A percentile compares a stretch with the other conserved stretches of the same genome.
These are phyloP conservation scores for Phoebastria nigripes DNA, from an alignment of 2,797 vertebrate genomes.

Conservation along the genomic window DNA sequence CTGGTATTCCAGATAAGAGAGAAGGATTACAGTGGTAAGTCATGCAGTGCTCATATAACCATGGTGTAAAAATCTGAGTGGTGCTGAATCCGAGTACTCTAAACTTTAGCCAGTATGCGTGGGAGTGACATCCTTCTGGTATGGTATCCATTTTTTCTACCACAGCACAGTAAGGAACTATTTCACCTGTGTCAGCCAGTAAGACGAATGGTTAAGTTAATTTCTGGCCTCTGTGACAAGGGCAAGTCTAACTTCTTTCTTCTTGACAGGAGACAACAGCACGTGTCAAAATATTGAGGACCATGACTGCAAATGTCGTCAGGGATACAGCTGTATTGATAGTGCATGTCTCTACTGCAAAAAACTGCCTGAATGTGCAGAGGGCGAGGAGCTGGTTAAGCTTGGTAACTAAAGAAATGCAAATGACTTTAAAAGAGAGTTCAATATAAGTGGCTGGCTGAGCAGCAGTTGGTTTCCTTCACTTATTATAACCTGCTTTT, in stretches of 20 bases:
- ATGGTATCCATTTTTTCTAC: not conserved
- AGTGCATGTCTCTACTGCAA: not conserved
- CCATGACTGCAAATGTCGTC: not conserved
- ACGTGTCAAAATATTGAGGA: not conserved
- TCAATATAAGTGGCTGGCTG: not conserved
- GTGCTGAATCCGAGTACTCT: not conserved
- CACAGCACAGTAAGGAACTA: not conserved
- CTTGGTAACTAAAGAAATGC: not conserved
- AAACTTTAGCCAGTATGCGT: fast-evolving
- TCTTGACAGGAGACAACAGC: not conserved
- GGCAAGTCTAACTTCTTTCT: not conserved
- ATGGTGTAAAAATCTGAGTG: not conserved
- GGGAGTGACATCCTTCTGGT: not conserved
- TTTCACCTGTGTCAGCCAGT: not conserved
- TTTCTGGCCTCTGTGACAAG: not conserved
- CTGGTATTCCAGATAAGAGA: not conserved
- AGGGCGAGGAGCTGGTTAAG: not conserved
- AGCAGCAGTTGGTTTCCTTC: not conserved
- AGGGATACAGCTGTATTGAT: not conserved
- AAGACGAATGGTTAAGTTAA: not conserved
- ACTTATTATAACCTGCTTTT: not conserved
- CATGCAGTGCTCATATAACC: not conserved
- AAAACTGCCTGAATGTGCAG: not conserved
- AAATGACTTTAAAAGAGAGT: not conserved
- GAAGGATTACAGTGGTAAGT: not conserved